These are phyloP conservation scores for Columba livia DNA, from an alignment of 2,113 vertebrate species.

Conservation along the genomic window DNA sequence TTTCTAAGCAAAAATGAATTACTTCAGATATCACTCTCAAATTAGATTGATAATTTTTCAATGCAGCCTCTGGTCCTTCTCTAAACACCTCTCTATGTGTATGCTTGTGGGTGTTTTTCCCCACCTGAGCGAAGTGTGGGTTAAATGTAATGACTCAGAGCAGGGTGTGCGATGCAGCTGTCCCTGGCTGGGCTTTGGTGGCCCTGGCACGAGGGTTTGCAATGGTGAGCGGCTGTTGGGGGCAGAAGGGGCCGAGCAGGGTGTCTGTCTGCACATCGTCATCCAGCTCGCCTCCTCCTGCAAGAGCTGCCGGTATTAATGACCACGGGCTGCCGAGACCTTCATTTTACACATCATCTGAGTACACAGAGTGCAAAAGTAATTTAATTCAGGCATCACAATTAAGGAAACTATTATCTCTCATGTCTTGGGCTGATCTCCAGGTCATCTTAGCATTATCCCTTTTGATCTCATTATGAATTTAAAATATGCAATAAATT, in stretches of 20 bases:
- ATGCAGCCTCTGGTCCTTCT: neutral
- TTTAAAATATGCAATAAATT: conserved; percentile 52
- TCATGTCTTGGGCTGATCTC: conserved; percentile 31
- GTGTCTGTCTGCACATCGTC: neutral
- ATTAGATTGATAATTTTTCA: too few relatives aligned
- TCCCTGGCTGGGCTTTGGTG: neutral
- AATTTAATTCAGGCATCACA: conserved; percentile 37
- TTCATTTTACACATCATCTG: neutral
- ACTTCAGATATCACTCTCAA: neutral
- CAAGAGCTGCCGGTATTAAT: neutral
- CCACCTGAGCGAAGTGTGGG: neutral
- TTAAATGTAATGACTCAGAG: fast-evolving
- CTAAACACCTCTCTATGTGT: fast-evolving
- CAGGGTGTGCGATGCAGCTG: fast-evolving
- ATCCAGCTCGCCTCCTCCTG: neutral
- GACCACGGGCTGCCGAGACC: neutral
- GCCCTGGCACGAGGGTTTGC: neutral
- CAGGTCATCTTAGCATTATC: conserved; percentile 21
- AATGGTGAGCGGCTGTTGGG: fast-evolving
- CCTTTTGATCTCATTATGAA: conserved; percentile 57
- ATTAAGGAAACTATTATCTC: conserved; percentile 60
- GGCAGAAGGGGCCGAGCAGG: neutral
- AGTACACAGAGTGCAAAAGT: neutral
- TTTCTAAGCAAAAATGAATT: neutral
- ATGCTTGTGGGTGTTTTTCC: fast-evolving